phyloP scores from a whole-genome alignment of 2,113 vertebrate species.

The Neomonachus schauinslandi region DNA sequence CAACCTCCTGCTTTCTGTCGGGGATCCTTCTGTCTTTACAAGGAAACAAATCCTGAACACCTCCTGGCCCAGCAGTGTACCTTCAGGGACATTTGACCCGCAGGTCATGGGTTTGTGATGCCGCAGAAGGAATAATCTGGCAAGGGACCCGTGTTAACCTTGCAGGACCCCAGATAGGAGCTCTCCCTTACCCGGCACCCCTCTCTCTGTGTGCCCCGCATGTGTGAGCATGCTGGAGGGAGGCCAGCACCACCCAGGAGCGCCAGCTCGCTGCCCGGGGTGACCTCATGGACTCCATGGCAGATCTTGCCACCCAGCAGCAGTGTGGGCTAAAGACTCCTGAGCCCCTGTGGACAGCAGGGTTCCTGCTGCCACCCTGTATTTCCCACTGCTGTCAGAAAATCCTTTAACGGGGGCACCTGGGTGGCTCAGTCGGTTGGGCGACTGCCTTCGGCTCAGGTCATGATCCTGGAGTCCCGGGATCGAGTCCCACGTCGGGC shows the following conservation, averaged over 20 bases:
- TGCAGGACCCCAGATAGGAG: accelerated
- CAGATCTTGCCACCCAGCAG: accelerated
- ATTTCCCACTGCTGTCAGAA: background rate
- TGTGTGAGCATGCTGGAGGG: accelerated
- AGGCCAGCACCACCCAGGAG: no score
- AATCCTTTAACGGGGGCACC: background rate
- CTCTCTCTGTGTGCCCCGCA: accelerated
- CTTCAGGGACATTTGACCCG: background rate
- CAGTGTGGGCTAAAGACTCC: background rate
- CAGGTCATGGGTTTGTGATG: background rate
- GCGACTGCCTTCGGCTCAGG: no score
- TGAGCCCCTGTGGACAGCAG: accelerated
- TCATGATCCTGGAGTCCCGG: no score
- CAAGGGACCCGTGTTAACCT: no score
- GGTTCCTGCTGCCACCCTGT: accelerated
- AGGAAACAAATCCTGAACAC: background rate
- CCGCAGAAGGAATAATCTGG: background rate
- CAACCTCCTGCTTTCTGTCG: background rate
- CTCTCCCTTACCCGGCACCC: background rate
- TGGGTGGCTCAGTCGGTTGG: no score
- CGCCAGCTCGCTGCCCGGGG: background rate
- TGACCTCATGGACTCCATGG: accelerated
- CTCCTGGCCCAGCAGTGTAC: no score
- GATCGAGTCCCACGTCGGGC: no score
- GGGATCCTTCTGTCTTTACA: background rate